Base-by-base conservation (phyloP, 2,888 invertebrate genomes). In the Aspidapion aeneum region DNA sequence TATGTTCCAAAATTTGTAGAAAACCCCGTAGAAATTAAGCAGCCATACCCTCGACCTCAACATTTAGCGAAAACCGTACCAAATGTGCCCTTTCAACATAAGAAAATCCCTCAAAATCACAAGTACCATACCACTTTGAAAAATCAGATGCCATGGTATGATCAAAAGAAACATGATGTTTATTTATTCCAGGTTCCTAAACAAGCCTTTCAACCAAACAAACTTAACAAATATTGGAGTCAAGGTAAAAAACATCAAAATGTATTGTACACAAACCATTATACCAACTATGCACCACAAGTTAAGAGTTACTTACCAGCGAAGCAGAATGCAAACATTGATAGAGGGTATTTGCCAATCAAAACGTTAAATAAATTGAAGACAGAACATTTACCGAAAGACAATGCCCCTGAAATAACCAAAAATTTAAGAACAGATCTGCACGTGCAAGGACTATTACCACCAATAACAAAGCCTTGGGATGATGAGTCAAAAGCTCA, bases 1-100 rank as follows among this genome's bases (percentile, higher is more conserved):
- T 82, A 83, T 16, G 77, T 85, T 1, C 77, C 81, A 63, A 76
- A 85, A 1, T 82, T 83, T n/a, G 78, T 85, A 0, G 85, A 86
- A 67, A 82, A 79, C 67, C 80, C 74, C 2, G 35, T 35, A 12
- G 35, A 35, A 35, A 35, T 35, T 7, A 3, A 35, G 5, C 5
- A 7, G 35, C 35, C 35, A 35, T 35, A 35, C 12, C 35, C 35
- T 35, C 35, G 12, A 35, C 35, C 35, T 35, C 12, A 35, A 7
- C 35, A 3, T 35, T 35, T 35, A 12, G 35, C 3, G 12, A 35
- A 35, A 35, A 3, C 35, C 12, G 5, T 35, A 3, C 35, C 35
- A 35, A 12, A 35, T 7, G 35, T 35, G 12, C 35, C 35, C 3
- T 7, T 35, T 35, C 35, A 3, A 35, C 3, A 35, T 35, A 12